A percentile compares a stretch with the other conserved stretches of the same genome.
Conservation (phyloP, 2,797 vertebrate genomes). For the Mus minutoides region DNA sequence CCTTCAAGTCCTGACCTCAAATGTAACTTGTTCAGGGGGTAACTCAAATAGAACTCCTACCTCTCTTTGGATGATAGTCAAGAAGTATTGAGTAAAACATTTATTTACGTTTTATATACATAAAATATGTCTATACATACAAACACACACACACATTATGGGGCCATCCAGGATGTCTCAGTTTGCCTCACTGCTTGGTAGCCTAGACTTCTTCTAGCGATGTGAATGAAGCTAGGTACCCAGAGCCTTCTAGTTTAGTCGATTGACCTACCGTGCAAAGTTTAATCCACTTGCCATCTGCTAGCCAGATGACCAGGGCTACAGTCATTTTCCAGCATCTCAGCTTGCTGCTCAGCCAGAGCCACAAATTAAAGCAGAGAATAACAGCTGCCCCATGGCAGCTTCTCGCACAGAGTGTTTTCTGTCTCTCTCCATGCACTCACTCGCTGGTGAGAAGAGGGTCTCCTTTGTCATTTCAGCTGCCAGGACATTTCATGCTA, state of each 20-base stretch:
- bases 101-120: background rate
- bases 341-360: constrained; percentile 51
- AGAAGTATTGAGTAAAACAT: constrained; percentile 15
- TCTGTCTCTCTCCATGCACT: constrained; percentile 60
- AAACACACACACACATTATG: background rate
- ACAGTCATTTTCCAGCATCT: constrained; percentile 59
- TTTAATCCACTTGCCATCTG: constrained; percentile 68
- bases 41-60: background rate
- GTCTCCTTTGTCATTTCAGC: constrained; percentile 70
- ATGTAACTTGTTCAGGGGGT: background rate
- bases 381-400: constrained; percentile 32
- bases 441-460: constrained; percentile 60
- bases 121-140: background rate
- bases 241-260: constrained; percentile 24
- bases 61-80: constrained; percentile 10
- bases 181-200: background rate
- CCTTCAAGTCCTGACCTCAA: constrained; percentile 28
- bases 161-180: background rate
- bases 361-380: constrained; percentile 60
- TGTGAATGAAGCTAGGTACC: background rate
- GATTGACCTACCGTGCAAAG: constrained; percentile 7
- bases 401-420: constrained; percentile 50
- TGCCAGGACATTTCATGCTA: constrained; percentile 74
- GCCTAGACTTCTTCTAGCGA: background rate
- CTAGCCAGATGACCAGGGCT: constrained; percentile 46